These are phyloP conservation scores for Danio rerio DNA, from an alignment of 2,113 vertebrate species.

Conservation along the genomic window GRCz12tu NC_133184.1:11536001-11536500, in stretches of 20 bases:
- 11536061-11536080: slow-evolving; percentile 45
- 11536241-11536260: slow-evolving; percentile 17
- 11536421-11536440: slow-evolving; percentile 19
- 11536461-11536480: slow-evolving; percentile 26
- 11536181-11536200: neutral
- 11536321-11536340: neutral
- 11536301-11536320: neutral
- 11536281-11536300: slow-evolving; percentile 11
- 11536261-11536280: neutral
- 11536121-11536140: slow-evolving; percentile 30
- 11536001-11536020: neutral
- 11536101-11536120: slow-evolving; percentile 50
- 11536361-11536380: slow-evolving; percentile 3
- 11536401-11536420: slow-evolving; percentile 19
- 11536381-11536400: neutral
- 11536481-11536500: slow-evolving; percentile 22
- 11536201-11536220: neutral
- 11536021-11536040: slow-evolving; percentile 36
- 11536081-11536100: slow-evolving; percentile 33
- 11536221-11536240: slow-evolving; percentile 19
- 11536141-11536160: neutral
- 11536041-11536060: slow-evolving; percentile 52
- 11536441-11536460: slow-evolving; percentile 35
- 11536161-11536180: slow-evolving; percentile 19
- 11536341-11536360: neutral